A percentile compares a stretch with the other conserved stretches of the same genome.
These are phyloP conservation scores for Phrynocephalus guinanensis DNA, from an alignment of 2,797 vertebrate genomes.

Conservation along the genomic window DNA sequence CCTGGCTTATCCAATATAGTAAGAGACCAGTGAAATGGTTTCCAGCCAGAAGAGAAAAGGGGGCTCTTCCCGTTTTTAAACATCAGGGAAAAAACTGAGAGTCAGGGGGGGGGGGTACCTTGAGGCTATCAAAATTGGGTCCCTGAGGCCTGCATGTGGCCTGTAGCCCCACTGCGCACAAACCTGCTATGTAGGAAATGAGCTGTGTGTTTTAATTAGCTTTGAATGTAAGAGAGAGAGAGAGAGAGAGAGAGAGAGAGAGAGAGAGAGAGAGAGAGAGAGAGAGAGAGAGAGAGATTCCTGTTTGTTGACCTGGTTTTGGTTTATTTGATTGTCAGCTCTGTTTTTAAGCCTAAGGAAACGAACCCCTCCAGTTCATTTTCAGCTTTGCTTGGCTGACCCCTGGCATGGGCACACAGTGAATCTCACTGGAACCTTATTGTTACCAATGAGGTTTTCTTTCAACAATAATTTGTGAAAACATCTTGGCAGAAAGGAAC, in stretches of 20 bases:
- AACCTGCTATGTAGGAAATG: background rate
- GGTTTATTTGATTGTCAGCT: slow-evolving; percentile 9
- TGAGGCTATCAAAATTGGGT: too few relatives aligned
- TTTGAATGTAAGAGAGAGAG: background rate
- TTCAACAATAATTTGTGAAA: slow-evolving; percentile 59
- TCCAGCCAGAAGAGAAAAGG: background rate
- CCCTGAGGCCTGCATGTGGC: background rate
- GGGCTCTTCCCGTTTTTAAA: too few relatives aligned
- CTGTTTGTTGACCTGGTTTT: slow-evolving; percentile 7
- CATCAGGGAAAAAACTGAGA: too few relatives aligned
- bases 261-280: too few relatives aligned
- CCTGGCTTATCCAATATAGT: background rate
- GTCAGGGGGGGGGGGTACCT: too few relatives aligned
- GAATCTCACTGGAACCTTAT: slow-evolving; percentile 31
- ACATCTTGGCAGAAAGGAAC: slow-evolving; percentile 51
- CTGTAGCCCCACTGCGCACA: background rate
- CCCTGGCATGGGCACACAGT: slow-evolving; percentile 7
- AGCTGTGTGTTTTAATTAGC: background rate
- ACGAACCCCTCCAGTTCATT: background rate
- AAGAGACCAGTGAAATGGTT: background rate
- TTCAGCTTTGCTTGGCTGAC: background rate
- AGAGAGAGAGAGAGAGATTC: background rate
- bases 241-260: background rate
- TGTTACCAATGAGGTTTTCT: slow-evolving; percentile 53
- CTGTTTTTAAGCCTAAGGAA: slow-evolving; percentile 7